phyloP scores from a whole-genome alignment of 2,888 invertebrate genomes.

The Scrobipalpa atriplicella region DNA sequence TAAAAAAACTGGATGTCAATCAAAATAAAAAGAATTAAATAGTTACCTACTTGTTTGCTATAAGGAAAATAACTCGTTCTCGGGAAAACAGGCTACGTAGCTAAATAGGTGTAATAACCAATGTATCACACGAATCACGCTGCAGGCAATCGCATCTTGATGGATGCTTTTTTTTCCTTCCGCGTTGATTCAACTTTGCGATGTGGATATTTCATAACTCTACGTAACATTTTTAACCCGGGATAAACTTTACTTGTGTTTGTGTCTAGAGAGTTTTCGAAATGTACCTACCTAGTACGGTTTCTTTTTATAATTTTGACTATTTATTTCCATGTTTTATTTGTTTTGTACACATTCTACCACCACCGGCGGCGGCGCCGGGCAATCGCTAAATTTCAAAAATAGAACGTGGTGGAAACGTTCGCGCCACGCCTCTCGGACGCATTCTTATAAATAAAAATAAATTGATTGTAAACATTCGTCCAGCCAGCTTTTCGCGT shows the following conservation, averaged over 20 bases:
- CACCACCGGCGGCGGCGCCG: not conserved
- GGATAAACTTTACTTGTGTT: no score
- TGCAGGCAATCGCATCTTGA: not conserved
- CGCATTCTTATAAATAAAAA: slow-evolving; percentile 55
- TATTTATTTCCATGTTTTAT: no score
- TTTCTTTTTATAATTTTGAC: no score
- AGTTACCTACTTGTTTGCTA: no score
- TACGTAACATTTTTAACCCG: no score
- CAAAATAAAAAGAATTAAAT: no score
- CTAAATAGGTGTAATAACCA: not conserved
- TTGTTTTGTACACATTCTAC: not conserved
- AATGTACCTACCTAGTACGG: no score
- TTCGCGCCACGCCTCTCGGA: slow-evolving; percentile 46
- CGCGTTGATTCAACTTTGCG: not conserved
- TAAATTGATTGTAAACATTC: slow-evolving; percentile 58
- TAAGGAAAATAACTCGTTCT: not conserved
- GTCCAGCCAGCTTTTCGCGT: slow-evolving; percentile 30
- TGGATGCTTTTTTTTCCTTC: not conserved
- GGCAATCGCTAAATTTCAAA: slow-evolving; percentile 21
- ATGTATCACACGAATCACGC: not conserved
- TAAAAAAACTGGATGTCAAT: no score
- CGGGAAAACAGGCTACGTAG: not conserved
- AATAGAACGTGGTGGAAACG: slow-evolving; percentile 22
- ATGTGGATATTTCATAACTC: not conserved
- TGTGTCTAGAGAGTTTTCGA: no score